Evolutionary conservation across 2,797 vertebrate genomes (phyloP).

Genomic region (Lepilemur ruficaudatus): DNA sequence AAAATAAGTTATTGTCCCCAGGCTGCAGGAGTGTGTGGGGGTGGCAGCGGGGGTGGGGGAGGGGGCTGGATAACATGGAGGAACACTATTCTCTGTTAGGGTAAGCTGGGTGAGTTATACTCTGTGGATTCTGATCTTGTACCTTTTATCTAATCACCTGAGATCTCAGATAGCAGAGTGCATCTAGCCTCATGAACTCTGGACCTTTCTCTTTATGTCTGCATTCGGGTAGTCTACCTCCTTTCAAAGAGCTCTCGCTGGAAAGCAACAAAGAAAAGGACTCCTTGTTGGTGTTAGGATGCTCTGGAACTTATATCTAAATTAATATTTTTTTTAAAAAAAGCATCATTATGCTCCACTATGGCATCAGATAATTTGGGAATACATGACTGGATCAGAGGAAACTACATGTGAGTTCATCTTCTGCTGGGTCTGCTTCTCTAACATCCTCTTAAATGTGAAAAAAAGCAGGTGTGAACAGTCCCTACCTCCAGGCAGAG

Average conservation of each 20-base stretch:
- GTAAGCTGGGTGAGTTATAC: not conserved
- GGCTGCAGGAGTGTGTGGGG: not conserved
- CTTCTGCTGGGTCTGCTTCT: not conserved
- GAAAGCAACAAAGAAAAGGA: not conserved
- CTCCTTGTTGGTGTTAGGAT: not conserved
- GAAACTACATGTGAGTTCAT: not conserved
- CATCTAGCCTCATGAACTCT: not conserved
- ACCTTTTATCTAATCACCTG: conserved; percentile 34
- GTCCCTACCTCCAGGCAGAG: not conserved
- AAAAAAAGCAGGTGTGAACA: not conserved
- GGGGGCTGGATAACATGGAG: not conserved
- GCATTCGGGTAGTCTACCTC: not conserved
- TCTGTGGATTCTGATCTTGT: not conserved
- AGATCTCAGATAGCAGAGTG: conserved; percentile 42
- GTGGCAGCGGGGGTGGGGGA: not conserved
- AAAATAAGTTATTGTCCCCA: not conserved
- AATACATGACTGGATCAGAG: not conserved
- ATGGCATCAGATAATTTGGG: not conserved
- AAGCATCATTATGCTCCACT: not conserved
- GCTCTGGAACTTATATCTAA: not conserved
- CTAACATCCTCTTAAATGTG: not conserved
- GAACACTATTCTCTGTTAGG: not conserved
- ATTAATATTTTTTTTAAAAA: not conserved
- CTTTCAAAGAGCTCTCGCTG: not conserved
- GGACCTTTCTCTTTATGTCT: not conserved